Evolutionary conservation across 2,888 invertebrate genomes (phyloP).

Genomic region (Halocaridina rubra): DNA sequence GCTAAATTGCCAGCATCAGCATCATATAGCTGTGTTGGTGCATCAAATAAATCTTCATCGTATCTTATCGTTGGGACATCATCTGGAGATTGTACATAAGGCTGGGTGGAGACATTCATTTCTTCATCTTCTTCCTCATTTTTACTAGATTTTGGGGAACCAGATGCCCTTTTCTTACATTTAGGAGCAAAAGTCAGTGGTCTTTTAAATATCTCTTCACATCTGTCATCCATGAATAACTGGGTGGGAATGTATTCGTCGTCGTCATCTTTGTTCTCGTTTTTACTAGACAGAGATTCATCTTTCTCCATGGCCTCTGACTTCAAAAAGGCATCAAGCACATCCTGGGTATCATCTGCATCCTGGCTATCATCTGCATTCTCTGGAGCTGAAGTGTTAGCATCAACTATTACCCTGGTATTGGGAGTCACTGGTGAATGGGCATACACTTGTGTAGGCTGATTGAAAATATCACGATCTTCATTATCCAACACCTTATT

Average conservation of each 20-base stretch:
- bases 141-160: not conserved
- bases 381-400: not conserved
- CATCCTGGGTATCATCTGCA: conserved; percentile 45
- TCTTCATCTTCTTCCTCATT: not conserved
- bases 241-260: conserved; percentile 19
- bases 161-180: not conserved
- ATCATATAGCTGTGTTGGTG: conserved; percentile 31
- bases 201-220: conserved; percentile 2
- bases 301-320: not conserved
- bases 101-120: not conserved
- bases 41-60: conserved; percentile 1
- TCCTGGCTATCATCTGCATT: not conserved
- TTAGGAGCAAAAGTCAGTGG: conserved; percentile 28
- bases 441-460: conserved; percentile 28
- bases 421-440: not conserved
- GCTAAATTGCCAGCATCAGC: no score
- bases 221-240: not conserved
- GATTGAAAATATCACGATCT: conserved; percentile 33
- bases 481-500: not conserved
- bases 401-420: not conserved
- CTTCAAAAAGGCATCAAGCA: conserved; percentile 34
- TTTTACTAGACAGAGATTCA: not conserved
- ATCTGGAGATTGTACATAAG: not conserved
- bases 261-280: not conserved
- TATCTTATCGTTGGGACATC: not conserved